Percentiles rank a stretch among this genome's conserved stretches.
Conservation (phyloP, 2,797 vertebrate genomes). For the Onychomys arenicola region DNA sequence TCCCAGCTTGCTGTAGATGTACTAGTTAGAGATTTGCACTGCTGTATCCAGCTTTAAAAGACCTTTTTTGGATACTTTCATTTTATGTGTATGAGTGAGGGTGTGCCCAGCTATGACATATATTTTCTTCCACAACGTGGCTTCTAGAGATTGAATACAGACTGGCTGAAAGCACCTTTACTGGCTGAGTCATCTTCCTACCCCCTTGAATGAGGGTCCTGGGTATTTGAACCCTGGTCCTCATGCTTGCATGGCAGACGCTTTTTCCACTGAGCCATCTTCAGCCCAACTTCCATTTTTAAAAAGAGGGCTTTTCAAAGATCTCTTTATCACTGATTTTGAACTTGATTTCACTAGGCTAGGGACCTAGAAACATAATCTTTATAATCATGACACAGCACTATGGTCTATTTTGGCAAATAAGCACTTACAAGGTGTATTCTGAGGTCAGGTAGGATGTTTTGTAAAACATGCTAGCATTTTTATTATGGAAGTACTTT, state of each 20-base stretch:
- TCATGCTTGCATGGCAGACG: not conserved
- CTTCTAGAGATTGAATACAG: not conserved
- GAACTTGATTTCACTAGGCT: conserved; percentile 30
- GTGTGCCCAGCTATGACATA: not conserved
- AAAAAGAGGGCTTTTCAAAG: not conserved
- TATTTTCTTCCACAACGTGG: not conserved
- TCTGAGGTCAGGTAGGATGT: not conserved
- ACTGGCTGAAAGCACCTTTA: not conserved
- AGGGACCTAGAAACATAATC: not conserved
- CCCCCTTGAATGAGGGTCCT: not conserved
- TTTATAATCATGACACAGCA: not conserved
- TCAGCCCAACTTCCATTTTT: not conserved
- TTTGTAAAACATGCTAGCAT: not conserved
- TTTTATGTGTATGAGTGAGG: not conserved
- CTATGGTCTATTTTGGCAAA: not conserved
- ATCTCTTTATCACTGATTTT: not conserved
- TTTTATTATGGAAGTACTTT: not conserved
- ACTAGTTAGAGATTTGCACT: not conserved
- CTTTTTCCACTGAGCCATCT: not conserved
- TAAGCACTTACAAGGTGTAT: not conserved
- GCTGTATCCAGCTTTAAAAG: not conserved
- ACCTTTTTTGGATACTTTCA: not conserved
- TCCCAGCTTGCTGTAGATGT: not conserved
- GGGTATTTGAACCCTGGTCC: not conserved
- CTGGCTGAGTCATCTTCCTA: not conserved